Base-by-base conservation (phyloP, 2,113 vertebrate species). In the Pelvicachromis taeniatus region DNA sequence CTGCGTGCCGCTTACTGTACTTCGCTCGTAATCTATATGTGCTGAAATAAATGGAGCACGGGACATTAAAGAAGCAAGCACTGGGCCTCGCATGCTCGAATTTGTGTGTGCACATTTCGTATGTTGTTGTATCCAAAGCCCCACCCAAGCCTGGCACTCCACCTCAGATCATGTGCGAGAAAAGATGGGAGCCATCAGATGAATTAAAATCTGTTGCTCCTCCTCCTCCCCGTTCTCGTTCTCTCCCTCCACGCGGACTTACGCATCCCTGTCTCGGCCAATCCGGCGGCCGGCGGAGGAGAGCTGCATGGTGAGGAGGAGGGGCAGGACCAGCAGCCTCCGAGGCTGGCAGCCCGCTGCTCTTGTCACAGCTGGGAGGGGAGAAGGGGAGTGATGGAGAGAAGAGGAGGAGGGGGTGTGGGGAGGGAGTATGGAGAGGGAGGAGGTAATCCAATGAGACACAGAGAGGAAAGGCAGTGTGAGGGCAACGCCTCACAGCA, bases 371-470 rank as follows among this genome's bases (percentile, higher is more conserved):
- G 94, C 95, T 95, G 93, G 94, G 94, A 95, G 92, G 91, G 90
- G 91, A 84, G 90, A 82, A 81, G 50, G 52, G 82, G 63, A 78
- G 85, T 70, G 89, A 77, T 73, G 81, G 88, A 58, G 84, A 65
- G 56, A 81, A 61, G 84, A 45, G 77, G 81, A 31, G 80, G 48
- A 52, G 78, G 73, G 11, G 6, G 42, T 50, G 16, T 50, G 45
- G 52, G 63, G 19, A 65, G 85, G 77, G 68, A 63, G 65, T 73
- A 6, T 42, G 48, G 77, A 78, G 87, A 88, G 90, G 90, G 93
- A 91, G 90, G 92, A 89, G 89, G 91, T 93, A 95, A 95, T 94
- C 93, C 94, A 95, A 93, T 95, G 94, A 95, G 94, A 95, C 93
- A 91, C 84, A 87, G 90, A 92, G 89, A 90, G 84, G 90, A 93